A percentile compares a stretch with the other conserved stretches of the same genome.
These are phyloP conservation scores for Pogoniulus pusillus DNA, from an alignment of 2,797 vertebrate species.

Conservation along the genomic window DNA sequence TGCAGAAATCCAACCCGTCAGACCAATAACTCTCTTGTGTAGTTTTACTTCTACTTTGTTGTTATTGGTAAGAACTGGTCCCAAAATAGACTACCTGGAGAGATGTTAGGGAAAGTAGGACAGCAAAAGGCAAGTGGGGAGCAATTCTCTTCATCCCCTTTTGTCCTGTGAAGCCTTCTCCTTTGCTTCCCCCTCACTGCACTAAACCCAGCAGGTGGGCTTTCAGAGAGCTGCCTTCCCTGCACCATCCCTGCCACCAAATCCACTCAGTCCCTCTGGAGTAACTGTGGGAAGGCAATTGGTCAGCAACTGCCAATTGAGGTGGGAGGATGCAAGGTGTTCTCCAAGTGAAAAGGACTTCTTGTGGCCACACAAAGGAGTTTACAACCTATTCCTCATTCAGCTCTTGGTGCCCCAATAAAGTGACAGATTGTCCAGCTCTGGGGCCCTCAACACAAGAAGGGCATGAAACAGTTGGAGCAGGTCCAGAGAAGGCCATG, in stretches of 20 bases:
- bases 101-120: background rate
- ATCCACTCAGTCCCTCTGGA: background rate
- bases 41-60: background rate
- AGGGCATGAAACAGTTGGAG: too few relatives aligned
- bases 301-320: constrained; percentile 23
- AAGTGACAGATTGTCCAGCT: background rate
- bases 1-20: background rate
- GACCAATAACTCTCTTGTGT: rapidly evolving
- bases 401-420: background rate
- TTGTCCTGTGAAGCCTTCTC: background rate
- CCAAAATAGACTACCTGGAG: background rate
- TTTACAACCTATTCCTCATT: constrained; percentile 11
- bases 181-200: background rate
- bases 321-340: background rate
- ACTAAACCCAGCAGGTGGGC: background rate
- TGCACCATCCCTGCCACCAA: background rate
- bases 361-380: background rate
- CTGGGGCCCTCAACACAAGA: too few relatives aligned
- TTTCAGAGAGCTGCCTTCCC: background rate
- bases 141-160: background rate
- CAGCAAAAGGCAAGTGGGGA: background rate
- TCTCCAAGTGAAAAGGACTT: background rate
- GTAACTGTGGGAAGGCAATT: background rate
- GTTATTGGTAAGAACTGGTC: background rate
- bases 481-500: too few relatives aligned